Conservation (phyloP, 2,113 vertebrate species). For the Leptodactylus fuscus region DNA sequence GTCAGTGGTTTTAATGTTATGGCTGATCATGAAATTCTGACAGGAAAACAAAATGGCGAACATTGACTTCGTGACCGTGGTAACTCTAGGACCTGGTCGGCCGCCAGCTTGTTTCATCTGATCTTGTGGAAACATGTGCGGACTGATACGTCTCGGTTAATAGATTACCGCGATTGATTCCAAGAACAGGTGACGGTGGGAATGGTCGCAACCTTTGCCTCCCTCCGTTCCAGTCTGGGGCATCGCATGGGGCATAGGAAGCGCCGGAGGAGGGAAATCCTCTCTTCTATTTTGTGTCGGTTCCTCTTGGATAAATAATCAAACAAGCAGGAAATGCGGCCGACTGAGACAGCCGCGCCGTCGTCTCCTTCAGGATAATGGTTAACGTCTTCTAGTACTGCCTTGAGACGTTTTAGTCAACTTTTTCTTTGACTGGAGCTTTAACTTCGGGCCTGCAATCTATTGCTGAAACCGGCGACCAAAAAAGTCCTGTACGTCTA, state of each 20-base stretch:
- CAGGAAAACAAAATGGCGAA: too few species aligned
- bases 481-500: too few species aligned
- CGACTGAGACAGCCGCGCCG: not conserved
- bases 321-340: constrained; percentile 32
- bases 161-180: not conserved
- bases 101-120: not conserved
- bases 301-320: constrained; percentile 51
- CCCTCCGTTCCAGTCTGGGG: not conserved
- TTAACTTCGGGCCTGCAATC: too few species aligned
- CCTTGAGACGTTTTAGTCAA: not conserved
- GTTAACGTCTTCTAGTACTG: not conserved
- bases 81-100: not conserved
- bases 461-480: too few species aligned
- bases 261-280: constrained; percentile 33
- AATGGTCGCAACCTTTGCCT: not conserved
- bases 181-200: not conserved
- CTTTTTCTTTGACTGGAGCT: too few species aligned
- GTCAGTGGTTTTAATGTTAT: too few species aligned
- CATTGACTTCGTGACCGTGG: too few species aligned
- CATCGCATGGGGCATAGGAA: not conserved
- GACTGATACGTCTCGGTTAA: not conserved
- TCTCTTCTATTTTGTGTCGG: not conserved
- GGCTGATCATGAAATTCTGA: too few species aligned
- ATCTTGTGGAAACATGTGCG: not conserved
- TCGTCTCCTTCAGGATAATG: not conserved